Percentiles rank a stretch among this genome's conserved stretches.
These are phyloP conservation scores for Watersipora subatra DNA, from an alignment of 1,140 invertebrate genomes.

Conservation along the genomic window DNA sequence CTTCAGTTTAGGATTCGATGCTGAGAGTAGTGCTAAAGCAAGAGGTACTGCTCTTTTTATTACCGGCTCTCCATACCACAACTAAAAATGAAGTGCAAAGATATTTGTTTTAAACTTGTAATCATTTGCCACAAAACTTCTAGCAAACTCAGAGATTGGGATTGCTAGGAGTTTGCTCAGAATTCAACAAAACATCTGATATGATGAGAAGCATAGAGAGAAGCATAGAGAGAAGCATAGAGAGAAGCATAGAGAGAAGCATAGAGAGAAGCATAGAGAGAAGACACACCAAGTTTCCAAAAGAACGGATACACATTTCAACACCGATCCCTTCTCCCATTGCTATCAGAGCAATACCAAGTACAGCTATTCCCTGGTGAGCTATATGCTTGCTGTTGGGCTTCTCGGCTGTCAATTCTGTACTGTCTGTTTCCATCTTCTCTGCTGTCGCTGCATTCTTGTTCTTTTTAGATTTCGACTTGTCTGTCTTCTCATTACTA, in stretches of 20 bases:
- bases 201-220: too few species aligned
- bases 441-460: constrained; percentile 44
- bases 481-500: constrained; percentile 51
- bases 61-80: constrained; percentile 93
- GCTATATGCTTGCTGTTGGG: neutral
- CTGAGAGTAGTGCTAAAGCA: constrained; percentile 83
- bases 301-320: constrained; percentile 95
- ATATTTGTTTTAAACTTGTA: too few species aligned
- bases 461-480: constrained; percentile 42
- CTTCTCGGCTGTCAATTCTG: constrained; percentile 55
- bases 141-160: too few species aligned
- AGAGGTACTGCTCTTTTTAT: constrained; percentile 92
- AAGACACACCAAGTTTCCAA: constrained; percentile 71
- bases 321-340: constrained; percentile 98
- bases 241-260: too few species aligned
- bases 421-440: constrained; percentile 44
- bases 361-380: constrained; percentile 69
- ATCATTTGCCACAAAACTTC: too few species aligned
- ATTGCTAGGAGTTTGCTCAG: too few species aligned
- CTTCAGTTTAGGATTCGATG: constrained; percentile 87
- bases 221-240: too few species aligned
- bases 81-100: too few species aligned
- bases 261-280: too few species aligned
- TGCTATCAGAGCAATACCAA: constrained; percentile 93
- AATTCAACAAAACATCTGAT: too few species aligned